Base-by-base conservation (phyloP, 1,140 invertebrate genomes). In the Brachionus calyciflorus region DNA sequence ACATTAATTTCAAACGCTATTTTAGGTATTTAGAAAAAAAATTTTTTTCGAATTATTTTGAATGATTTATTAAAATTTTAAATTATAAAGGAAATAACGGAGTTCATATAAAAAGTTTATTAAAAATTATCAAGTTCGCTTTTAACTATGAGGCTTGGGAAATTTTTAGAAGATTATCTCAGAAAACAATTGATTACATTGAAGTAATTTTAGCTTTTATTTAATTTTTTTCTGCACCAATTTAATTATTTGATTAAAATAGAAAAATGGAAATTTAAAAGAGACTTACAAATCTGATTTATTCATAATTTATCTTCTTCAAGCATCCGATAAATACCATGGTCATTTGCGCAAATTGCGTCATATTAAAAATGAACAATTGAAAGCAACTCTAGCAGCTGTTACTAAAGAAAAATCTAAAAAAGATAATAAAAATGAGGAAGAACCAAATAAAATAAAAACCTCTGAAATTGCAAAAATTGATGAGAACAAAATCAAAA, bases 101-200 rank as follows among this genome's bases (percentile, higher is more conserved):
- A 10, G 60, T 65, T 65, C 17, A 65, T 44, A 63, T 85, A 26
- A 79, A 78, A 37, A 80, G 79, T 48, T 82, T 82, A 41, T 80
- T 85, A 4, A 81, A 81, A 65, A 77, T 85, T 24, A 78, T 83
- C 3, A 85, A 83, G 75, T 79, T 82, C 68, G 82, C 83, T 7
- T 85, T 81, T 77, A 81, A 81, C 78, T 85, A 81, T 81, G 83
- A 85, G 73, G 81, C 82, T 30, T 85, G 80, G 81, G 84, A 85
- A 14, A 75, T 82, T 26, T 84, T 84, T 80, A 82, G 83, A 65
- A 49, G 48, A 24, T 73, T 83, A n/a, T 77, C 81, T 65, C 80
- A 80, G 5, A 79, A 78, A 26, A 80, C 82, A 0, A 77, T 83
- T 55, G 30, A 73, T 17, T 40, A 28, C 10, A 51, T 73, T 10